Evolutionary conservation across 2,113 vertebrate species (phyloP).

Genomic region (Otis tarda): DNA sequence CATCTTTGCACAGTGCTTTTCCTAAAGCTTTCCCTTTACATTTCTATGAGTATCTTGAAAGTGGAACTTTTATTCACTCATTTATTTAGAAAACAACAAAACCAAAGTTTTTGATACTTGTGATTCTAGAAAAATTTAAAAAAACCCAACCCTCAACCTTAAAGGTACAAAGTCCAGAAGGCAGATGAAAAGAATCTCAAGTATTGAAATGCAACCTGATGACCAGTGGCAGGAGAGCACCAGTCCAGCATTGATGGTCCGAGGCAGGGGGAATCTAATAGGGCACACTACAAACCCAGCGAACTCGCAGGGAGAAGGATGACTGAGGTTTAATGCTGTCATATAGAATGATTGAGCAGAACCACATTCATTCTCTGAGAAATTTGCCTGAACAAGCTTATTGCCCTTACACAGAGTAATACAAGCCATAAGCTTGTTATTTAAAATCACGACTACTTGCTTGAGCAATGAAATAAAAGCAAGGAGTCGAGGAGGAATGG

Average conservation of each 20-base stretch:
- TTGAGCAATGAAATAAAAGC: not conserved
- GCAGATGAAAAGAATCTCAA: not conserved
- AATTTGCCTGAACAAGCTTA: not conserved
- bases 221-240: not conserved
- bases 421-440: rapidly evolving
- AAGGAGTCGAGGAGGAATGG: not conserved
- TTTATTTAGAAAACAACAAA: not conserved
- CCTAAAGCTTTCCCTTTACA: not conserved
- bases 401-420: not conserved
- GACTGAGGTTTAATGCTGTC: not conserved
- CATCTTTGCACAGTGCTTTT: not conserved
- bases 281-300: not conserved
- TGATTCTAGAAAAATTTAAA: not conserved
- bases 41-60: not conserved
- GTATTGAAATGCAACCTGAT: not conserved
- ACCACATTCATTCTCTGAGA: not conserved
- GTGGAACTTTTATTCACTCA: not conserved
- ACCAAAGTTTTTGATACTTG: not conserved
- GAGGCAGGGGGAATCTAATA: not conserved
- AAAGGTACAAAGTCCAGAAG: not conserved
- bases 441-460: not conserved
- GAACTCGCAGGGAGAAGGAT: not conserved
- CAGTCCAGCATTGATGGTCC: not conserved
- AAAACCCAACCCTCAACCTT: not conserved
- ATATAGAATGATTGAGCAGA: not conserved